Evolutionary conservation across 2,888 invertebrate species (phyloP).

Genomic region (Mechanitis messenoides): DNA sequence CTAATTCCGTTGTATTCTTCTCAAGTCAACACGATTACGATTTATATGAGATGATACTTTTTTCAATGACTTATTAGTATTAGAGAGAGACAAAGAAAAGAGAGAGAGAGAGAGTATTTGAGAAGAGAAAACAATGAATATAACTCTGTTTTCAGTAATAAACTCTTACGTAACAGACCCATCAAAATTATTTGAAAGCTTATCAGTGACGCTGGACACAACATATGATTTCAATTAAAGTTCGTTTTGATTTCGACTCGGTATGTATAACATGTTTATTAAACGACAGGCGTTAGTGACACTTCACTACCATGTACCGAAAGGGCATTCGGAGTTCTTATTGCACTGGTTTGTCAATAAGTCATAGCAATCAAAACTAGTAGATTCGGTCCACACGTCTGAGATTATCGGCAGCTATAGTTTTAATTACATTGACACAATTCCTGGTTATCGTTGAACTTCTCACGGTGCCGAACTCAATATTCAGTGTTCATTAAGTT

Average conservation of each 20-base stretch:
- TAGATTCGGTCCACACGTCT: slow-evolving; percentile 55
- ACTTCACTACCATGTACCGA: slow-evolving; percentile 31
- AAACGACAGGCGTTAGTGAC: slow-evolving; percentile 39
- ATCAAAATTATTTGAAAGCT: slow-evolving; percentile 48
- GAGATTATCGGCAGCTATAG: slow-evolving; percentile 72
- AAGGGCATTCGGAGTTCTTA: slow-evolving; percentile 43
- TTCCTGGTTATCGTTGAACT: slow-evolving; percentile 71
- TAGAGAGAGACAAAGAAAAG: neutral
- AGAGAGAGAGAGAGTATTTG: too few species aligned
- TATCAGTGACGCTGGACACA: slow-evolving; percentile 65
- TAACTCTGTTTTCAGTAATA: slow-evolving; percentile 21
- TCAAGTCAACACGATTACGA: slow-evolving; percentile 18
- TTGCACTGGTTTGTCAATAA: slow-evolving; percentile 53
- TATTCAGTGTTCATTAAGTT: slow-evolving; percentile 74
- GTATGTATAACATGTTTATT: slow-evolving; percentile 56
- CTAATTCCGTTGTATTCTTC: slow-evolving; percentile 50
- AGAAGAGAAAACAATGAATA: neutral
- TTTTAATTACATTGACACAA: slow-evolving; percentile 77
- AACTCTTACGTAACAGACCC: slow-evolving; percentile 39
- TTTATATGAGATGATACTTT: slow-evolving; percentile 9
- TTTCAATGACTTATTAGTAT: too few species aligned
- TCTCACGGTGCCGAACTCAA: slow-evolving; percentile 74
- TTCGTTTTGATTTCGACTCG: slow-evolving; percentile 62
- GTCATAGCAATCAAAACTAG: slow-evolving; percentile 65
- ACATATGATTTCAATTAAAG: slow-evolving; percentile 76